phyloP scores from a whole-genome alignment of 2,888 invertebrate genomes.

The Chrysolina haemoptera region DNA sequence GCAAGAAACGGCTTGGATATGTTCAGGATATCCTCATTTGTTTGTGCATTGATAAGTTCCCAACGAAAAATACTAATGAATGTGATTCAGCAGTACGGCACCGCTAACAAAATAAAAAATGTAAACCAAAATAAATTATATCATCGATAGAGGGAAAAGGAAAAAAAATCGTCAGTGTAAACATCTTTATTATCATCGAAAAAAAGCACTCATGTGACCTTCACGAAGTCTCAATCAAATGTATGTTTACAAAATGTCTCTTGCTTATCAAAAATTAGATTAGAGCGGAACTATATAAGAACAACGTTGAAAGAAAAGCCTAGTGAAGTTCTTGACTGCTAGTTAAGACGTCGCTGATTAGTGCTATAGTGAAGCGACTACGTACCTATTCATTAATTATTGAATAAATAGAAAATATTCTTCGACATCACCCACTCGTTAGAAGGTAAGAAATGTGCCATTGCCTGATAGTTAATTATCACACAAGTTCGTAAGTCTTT shows the following conservation, averaged over 20 bases:
- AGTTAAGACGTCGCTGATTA: not conserved
- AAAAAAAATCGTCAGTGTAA: not conserved
- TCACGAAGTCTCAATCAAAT: conserved; percentile 5
- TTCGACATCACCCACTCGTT: not conserved
- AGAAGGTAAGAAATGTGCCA: not conserved
- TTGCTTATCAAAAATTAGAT: conserved; percentile 13
- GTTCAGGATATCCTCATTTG: not conserved
- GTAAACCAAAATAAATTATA: not conserved
- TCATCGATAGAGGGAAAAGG: not conserved
- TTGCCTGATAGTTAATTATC: too few relatives aligned
- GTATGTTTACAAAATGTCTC: conserved; percentile 9
- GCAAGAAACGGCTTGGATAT: too few relatives aligned
- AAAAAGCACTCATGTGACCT: not conserved
- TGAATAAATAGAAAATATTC: not conserved
- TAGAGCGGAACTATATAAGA: conserved; percentile 5
- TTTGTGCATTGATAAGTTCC: not conserved
- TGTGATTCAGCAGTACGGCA: not conserved
- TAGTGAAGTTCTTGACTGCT: not conserved
- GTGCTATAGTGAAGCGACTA: not conserved
- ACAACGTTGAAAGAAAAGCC: not conserved
- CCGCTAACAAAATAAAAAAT: not conserved
- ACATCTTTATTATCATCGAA: conserved; percentile 8
- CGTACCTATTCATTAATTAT: not conserved
- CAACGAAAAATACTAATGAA: not conserved
- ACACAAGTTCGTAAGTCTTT: too few relatives aligned